Conservation (phyloP, 1,140 invertebrate genomes). For the Trichonephila inaurata region DNA sequence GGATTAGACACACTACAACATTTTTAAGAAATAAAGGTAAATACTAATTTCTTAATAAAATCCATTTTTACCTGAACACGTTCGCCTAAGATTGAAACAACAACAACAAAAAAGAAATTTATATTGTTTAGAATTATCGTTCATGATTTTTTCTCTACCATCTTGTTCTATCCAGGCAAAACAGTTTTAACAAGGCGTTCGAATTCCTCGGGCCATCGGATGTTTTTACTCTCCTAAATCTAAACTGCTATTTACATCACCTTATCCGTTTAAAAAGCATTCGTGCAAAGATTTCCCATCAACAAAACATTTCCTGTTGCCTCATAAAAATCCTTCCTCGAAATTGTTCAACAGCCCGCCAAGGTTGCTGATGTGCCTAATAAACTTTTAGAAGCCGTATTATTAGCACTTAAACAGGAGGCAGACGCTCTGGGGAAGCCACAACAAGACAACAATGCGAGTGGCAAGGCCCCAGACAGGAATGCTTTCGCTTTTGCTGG, state of each 20-base stretch:
- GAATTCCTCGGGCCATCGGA: too few relatives aligned
- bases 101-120: too few relatives aligned
- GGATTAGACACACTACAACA: too few relatives aligned
- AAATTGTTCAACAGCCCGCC: not conserved
- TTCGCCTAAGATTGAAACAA: too few relatives aligned
- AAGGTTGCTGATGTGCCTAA: not conserved
- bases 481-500: not conserved
- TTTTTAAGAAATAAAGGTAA: too few relatives aligned
- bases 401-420: not conserved
- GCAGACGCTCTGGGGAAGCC: not conserved
- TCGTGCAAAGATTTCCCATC: not conserved
- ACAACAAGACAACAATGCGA: slow-evolving; percentile 6
- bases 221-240: not conserved
- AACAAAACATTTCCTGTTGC: not conserved
- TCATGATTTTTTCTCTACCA: too few relatives aligned
- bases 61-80: too few relatives aligned
- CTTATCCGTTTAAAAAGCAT: not conserved
- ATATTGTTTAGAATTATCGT: too few relatives aligned
- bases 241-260: not conserved
- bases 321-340: not conserved
- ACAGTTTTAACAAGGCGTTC: too few relatives aligned
- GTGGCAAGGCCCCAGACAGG: not conserved
- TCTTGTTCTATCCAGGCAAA: too few relatives aligned
- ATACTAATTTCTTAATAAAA: too few relatives aligned
- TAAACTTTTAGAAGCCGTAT: not conserved